These are phyloP conservation scores for Tubulanus polymorphus DNA, from an alignment of 2,888 invertebrate species.

Conservation along the genomic window DNA sequence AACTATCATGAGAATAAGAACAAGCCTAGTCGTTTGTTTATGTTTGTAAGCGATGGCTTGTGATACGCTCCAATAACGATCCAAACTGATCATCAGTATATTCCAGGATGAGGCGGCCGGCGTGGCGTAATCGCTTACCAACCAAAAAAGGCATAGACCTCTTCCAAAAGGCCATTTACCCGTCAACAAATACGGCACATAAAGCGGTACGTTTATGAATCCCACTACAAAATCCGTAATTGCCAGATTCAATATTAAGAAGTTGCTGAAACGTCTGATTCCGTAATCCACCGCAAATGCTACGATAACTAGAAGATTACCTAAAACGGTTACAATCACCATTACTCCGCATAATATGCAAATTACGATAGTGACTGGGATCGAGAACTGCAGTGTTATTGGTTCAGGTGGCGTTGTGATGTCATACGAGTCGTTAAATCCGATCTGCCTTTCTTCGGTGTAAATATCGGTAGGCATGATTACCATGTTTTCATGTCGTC, in stretches of 20 bases:
- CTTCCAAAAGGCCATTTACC: constrained; percentile 24
- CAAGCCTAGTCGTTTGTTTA: constrained; percentile 17
- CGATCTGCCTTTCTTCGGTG: no score
- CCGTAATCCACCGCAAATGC: constrained; percentile 24
- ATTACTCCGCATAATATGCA: constrained; percentile 17
- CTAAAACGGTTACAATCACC: constrained; percentile 19
- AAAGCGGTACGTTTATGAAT: constrained; percentile 21
- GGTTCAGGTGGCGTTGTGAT: no score
- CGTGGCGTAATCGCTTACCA: constrained; percentile 26
- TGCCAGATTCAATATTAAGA: constrained; percentile 30
- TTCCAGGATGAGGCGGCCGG: constrained; percentile 27
- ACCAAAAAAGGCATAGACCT: constrained; percentile 25
- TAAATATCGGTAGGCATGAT: no score
- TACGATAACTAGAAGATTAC: constrained; percentile 26
- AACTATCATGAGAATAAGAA: constrained; percentile 19
- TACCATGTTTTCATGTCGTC: no score
- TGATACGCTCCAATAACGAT: constrained; percentile 26
- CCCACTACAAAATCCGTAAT: constrained; percentile 31
- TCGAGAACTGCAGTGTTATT: no score
- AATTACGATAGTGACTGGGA: constrained; percentile 4
- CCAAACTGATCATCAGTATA: constrained; percentile 29
- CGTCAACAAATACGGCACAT: constrained; percentile 25
- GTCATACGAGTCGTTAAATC: no score
- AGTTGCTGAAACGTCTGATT: constrained; percentile 29
- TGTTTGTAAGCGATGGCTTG: constrained; percentile 23